Base-by-base conservation (phyloP, 2,888 invertebrate genomes). In the Melanophora roralis region DNA sequence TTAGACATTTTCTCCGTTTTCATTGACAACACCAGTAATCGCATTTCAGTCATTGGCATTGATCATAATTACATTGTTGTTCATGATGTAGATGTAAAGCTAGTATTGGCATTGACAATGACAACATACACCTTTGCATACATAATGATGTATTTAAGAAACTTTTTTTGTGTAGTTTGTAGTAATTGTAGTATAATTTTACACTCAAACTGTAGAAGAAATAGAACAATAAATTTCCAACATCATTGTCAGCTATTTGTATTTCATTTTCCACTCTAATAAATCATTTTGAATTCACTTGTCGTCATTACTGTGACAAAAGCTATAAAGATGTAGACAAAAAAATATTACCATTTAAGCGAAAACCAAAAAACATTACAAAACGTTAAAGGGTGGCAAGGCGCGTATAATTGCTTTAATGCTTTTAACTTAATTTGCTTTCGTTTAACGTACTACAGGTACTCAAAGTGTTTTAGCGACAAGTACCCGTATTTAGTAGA, bases 241-340 rank as follows among this genome's bases (percentile, higher is more conserved):
- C 84, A 84, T 82, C n/a, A 75, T 83, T 84, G 84, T 83, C 83
- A 83, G 82, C 83, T 84, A 84, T 84, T 83, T 84, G 84, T 84
- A 83, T 82, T 82, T 83, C 81, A 84, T 84, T 84, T 84, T 84
- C 83, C 82, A 83, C 83, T 82, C 82, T 82, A 84, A 83, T 84
- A 82, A 83, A 83, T 83, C 83, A 83, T 82, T 83, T 82, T 69
- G 81, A 83, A 81, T 82, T 83, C 78, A 81, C 78, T 82, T 77
- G 81, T 73, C 74, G 71, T 78, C 76, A 76, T 80, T 80, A 80
- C 72, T 45, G 53, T 38, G 80, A 80, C 76, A 78, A 78, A 75
- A 55, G 67, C 40, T 57, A 57, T 62, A 71, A 49, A 78, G 47
- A 49, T 49, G 45, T 59, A 78, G 59, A 78, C 73, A 49, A 78